Percentiles rank a stretch among this genome's conserved stretches.
Evolutionary conservation across 2,797 vertebrate species (phyloP).

Genomic region (Lepus townsendii): DNA sequence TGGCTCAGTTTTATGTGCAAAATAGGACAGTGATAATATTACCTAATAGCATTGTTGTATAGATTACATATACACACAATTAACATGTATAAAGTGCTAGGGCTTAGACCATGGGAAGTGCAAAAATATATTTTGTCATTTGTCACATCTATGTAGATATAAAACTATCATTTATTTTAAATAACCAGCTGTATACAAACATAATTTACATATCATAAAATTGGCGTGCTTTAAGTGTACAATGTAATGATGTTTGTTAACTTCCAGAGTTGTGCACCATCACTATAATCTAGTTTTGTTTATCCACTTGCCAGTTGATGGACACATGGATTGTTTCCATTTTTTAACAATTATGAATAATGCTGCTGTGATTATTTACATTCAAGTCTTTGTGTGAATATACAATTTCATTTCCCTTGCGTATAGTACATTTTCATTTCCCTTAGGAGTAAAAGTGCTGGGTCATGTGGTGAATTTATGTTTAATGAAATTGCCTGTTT

Average conservation of each 20-base stretch:
- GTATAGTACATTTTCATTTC: not conserved
- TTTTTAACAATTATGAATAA: not conserved
- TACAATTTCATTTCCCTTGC: not conserved
- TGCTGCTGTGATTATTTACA: not conserved
- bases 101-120: not conserved
- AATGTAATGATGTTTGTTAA: not conserved
- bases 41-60: not conserved
- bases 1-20: constrained; percentile 13
- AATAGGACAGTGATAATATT: not conserved
- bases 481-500: constrained; percentile 10
- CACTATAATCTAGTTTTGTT: not conserved
- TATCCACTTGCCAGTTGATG: not conserved
- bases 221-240: not conserved
- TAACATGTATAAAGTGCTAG: not conserved
- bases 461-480: not conserved
- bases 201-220: not conserved
- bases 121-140: not conserved
- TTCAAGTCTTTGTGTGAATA: not conserved
- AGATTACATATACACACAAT: not conserved
- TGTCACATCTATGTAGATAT: not conserved
- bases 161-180: not conserved
- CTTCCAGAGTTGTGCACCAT: not conserved
- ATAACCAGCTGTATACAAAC: constrained; percentile 8
- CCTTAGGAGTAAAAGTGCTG: not conserved
- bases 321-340: not conserved